Conservation (phyloP, 37 sponge, comb jelly and placozoan species). For the Cladorhizidae sp. region DNA sequence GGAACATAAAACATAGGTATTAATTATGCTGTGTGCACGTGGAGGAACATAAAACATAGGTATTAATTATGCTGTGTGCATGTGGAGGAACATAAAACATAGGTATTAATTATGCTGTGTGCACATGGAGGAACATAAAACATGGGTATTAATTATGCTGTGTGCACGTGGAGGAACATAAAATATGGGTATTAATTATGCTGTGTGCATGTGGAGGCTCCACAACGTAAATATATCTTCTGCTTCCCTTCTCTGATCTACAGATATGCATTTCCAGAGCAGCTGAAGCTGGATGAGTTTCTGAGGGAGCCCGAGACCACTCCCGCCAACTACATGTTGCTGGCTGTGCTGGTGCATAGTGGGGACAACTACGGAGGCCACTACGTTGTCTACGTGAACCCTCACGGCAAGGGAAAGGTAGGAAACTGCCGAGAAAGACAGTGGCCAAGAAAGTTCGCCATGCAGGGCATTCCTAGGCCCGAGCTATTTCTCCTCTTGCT, state of each 20-base stretch:
- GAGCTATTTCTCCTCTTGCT: too few species aligned
- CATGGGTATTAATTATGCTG: too few species aligned
- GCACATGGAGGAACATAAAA: neutral
- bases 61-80: too few species aligned
- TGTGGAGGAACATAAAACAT: too few species aligned
- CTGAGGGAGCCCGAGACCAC: conserved; percentile 68
- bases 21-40: too few species aligned
- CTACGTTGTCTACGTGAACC: conserved; percentile 94
- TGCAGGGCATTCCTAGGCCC: too few species aligned
- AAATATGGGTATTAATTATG: neutral
- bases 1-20: too few species aligned
- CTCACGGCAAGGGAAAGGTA: conserved; percentile 92
- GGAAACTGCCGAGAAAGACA: too few species aligned
- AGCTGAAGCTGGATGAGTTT: conserved; percentile 83
- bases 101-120: too few species aligned
- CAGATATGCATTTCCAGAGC: conserved; percentile 93
- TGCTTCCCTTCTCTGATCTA: neutral
- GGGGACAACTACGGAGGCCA: conserved; percentile 99
- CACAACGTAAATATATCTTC: neutral
- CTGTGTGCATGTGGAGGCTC: neutral
- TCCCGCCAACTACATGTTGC: conserved; percentile 81
- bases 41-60: too few species aligned
- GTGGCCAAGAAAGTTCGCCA: too few species aligned
- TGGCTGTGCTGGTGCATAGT: conserved; percentile 95
- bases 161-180: neutral